Percentiles rank a stretch among this genome's conserved stretches.
Evolutionary conservation across 2,113 vertebrate genomes (phyloP).

Genomic region (Scomber colias): DNA sequence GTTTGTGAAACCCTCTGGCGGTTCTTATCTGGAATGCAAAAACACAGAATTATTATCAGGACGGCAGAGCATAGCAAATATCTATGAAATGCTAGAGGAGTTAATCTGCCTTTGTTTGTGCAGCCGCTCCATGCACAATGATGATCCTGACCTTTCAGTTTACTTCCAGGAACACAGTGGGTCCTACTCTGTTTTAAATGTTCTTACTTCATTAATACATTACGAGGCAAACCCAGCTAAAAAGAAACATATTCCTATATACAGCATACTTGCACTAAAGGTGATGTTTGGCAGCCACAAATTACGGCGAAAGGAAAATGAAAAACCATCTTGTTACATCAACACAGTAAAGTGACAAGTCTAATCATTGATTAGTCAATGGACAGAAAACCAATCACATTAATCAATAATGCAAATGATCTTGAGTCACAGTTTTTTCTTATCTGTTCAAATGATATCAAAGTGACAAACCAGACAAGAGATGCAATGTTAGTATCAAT

Average conservation of each 20-base stretch:
- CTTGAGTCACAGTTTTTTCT: background rate
- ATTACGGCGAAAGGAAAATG: background rate
- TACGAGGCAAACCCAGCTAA: background rate
- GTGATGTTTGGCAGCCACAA: background rate
- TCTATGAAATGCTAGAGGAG: background rate
- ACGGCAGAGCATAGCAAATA: slow-evolving; percentile 7
- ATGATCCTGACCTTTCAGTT: slow-evolving; percentile 43
- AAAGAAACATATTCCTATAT: background rate
- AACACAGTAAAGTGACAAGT: no score
- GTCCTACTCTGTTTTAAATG: slow-evolving; percentile 18
- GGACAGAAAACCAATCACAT: no score
- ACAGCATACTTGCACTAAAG: background rate
- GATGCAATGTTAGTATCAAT: slow-evolving; percentile 1
- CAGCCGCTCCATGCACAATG: slow-evolving; percentile 13
- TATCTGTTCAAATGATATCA: background rate
- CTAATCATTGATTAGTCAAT: no score
- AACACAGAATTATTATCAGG: slow-evolving; percentile 40
- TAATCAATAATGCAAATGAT: slow-evolving; percentile 11
- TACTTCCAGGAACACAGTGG: slow-evolving; percentile 12
- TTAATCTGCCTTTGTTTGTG: slow-evolving; percentile 18
- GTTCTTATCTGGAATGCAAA: slow-evolving; percentile 70
- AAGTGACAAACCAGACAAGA: background rate
- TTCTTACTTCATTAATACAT: background rate
- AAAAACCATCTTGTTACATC: background rate
- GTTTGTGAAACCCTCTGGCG: slow-evolving; percentile 86